A percentile compares a stretch with the other conserved stretches of the same genome.
These are phyloP conservation scores for Prenolepis imparis DNA, from an alignment of 2,888 invertebrate genomes.

Conservation along the genomic window DNA sequence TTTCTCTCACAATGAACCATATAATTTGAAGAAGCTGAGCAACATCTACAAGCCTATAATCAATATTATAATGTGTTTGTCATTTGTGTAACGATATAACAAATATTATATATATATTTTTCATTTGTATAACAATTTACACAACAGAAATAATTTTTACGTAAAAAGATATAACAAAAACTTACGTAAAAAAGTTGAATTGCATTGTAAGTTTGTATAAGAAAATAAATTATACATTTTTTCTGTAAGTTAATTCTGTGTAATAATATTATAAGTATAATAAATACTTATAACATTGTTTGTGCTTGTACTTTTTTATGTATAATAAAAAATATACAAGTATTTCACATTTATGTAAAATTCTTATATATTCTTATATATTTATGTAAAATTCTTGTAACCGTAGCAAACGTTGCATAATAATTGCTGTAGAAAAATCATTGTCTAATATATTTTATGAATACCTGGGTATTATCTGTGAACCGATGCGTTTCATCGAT, in stretches of 20 bases:
- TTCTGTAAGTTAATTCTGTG: neutral
- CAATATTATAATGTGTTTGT: neutral
- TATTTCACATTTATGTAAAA: neutral
- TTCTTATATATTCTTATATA: too few relatives aligned
- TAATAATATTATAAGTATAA: neutral
- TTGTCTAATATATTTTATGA: neutral
- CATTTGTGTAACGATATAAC: neutral
- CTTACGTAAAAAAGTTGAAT: neutral
- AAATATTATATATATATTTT: neutral
- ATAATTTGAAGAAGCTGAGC: neutral
- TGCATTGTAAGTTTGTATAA: neutral
- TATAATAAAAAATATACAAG: slow-evolving; percentile 4
- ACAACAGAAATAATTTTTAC: neutral
- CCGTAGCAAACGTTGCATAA: neutral
- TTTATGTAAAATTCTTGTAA: neutral
- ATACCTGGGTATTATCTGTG: slow-evolving; percentile 4
- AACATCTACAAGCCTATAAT: neutral
- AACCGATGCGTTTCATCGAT: neutral
- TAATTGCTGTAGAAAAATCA: neutral
- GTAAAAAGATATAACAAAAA: neutral
- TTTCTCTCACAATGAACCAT: neutral
- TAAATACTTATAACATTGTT: neutral
- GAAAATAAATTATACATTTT: neutral
- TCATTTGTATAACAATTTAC: neutral
- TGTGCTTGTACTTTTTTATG: neutral